A percentile compares a stretch with the other conserved stretches of the same genome.
These are phyloP conservation scores for Corythaeola cristata DNA, from an alignment of 2,113 vertebrate genomes.

Conservation along the genomic window DNA sequence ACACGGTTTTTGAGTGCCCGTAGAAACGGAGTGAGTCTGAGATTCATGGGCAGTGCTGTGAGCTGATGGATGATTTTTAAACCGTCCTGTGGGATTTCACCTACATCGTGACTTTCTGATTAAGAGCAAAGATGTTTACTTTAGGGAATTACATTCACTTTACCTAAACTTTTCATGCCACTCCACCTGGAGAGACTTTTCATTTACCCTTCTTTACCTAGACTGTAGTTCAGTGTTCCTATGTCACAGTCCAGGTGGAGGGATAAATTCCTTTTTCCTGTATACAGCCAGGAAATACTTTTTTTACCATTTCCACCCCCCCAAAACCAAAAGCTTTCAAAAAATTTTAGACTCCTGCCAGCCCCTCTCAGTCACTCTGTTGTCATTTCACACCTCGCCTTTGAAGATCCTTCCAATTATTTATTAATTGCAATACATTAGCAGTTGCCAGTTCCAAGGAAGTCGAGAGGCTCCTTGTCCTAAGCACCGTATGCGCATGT, in stretches of 20 bases:
- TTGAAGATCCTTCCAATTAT: neutral
- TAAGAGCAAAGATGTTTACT: neutral
- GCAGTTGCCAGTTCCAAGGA: slow-evolving; percentile 25
- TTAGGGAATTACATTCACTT: neutral
- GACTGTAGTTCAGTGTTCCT: neutral
- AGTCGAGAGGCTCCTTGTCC: slow-evolving; percentile 7
- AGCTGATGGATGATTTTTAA: neutral
- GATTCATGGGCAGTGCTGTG: neutral
- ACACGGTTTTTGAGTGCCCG: neutral
- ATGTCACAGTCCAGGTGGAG: neutral
- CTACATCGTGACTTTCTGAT: neutral
- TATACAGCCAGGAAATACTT: neutral
- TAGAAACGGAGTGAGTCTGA: neutral
- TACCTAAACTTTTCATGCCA: neutral
- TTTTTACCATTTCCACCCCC: neutral
- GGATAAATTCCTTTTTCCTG: neutral
- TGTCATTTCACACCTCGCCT: neutral
- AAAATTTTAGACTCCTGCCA: neutral
- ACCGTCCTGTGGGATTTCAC: neutral
- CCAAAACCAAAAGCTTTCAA: neutral
- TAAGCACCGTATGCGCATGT: neutral
- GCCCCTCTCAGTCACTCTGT: neutral
- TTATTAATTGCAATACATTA: neutral
- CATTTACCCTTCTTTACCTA: neutral
- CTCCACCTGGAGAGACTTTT: neutral